Evolutionary conservation across 92 coral and sea anemone genomes (phyloP), one percentile per base, ranked within the genome.

Genomic region (Galaxea fascicularis): DNA sequence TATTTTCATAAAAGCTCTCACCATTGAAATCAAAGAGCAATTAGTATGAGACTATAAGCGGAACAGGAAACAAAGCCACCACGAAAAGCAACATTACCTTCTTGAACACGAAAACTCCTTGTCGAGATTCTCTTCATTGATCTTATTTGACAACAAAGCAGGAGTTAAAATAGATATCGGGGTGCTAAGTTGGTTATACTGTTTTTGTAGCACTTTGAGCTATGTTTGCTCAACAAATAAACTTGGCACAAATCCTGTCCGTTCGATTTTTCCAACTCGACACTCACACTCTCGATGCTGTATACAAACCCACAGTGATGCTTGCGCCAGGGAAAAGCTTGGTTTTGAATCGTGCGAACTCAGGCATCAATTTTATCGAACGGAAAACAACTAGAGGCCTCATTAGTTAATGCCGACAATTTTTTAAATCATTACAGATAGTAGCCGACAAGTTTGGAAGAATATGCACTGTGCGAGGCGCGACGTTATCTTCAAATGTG

Each of bases 161-260:
- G 28, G 26, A 81, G 77, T 88, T 87, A 87, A 93, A 93, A 91
- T 76, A 93, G 83, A 93, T 77, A 90, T 65, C 39, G 86, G 24
- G 56, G 39, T 20, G 82, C 82, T 77, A 44, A 77, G 82, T 77
- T 63, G 30, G 65, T 79, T 65, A 27, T 44, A 47, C 87, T 93
- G 97, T 93, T 93, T 80, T 93, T 62, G 84, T 77, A 93, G 75
- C 97, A 88, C 97, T 91, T 89, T 67, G 74, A 71, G 52, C 14
- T 44, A 82, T 93, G 97, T 93, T 93, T 93, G 93, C 93, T 91
- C 71, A 88, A 88, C 83, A 91, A 93, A 93, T 93, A 93, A 80
- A 82, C 79, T 71, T 80, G 60, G 86, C 82, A 69, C 74, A 86
- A 68, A 78, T 79, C 86, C 86, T 27, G 47, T 28, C 31, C 79